Evolutionary conservation across 1,140 invertebrate species (phyloP), one percentile per base, ranked within the genome.

Genomic region (Aphelenchoides fujianensis): DNA sequence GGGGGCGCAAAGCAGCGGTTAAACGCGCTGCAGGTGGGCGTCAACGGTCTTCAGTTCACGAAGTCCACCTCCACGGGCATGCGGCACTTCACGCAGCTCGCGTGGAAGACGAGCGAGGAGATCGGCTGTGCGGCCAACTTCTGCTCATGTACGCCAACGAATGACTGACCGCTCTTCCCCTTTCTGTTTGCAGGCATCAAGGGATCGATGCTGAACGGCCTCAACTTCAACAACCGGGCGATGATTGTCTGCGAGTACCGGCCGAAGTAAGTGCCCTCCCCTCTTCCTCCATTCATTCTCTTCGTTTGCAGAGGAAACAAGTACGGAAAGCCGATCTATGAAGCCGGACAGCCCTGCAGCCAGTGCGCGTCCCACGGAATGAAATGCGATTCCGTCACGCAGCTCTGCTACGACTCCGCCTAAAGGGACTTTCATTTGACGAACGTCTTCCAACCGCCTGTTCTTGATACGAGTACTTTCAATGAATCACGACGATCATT

Each of bases 101-200:
- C 19, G 5, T 59, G 5, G 19, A 32, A 59, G 5, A 59, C 28
- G 12, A 5, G 28, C 5, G 55, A 59, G 34, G 55, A 59, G 55
- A 59, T 59, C 55, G 55, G 55, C 28, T 59, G 55, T 59, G 5
- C 55, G 7, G 55, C 34, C 5, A 59, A 59, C 55, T 59, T 59
- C 19, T 59, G 55, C 34, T 16, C 5, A 7, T 59, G 55, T 59
- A 59, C 28, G 55, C n/a, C n/a, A n/a, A n/a, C n/a, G n/a, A n/a
- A n/a, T 59, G 28, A 30, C 19, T 59, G 55, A 7, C 34, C 34
- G 55, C 23, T 19, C 5, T 59, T 30, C 28, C 5, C 12, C 19
- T 59, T 30, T 7, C 34, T 30, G 5, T 59, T n/a, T 59, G 5
- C 19, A 59, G 55, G 34, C 19, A 59, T 59, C 19, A 5, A 19